Evolutionary conservation across 1,140 invertebrate species (phyloP), one percentile per base, ranked within the genome.

Genomic region (Nephila pilipes): DNA sequence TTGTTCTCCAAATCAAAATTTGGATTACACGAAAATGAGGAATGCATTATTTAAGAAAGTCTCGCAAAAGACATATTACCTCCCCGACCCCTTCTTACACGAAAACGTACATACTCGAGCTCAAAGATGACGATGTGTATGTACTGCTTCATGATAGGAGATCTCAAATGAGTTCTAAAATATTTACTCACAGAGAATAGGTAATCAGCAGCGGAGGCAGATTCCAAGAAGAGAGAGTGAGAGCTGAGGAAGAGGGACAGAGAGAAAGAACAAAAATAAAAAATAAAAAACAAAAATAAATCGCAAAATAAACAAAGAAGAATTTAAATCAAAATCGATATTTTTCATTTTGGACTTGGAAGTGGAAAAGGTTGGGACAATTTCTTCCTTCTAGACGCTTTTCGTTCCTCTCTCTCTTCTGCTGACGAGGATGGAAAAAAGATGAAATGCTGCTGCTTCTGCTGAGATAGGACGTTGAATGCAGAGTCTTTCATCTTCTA

Each of bases 261-360:
- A 65, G 63, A 14, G 32, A 38, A 36, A 25, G 54, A 58, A 46
- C 16, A 20, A 90, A 22, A 32, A 54, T 2, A 38, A 20, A 79
- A 16, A 79, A 32, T 18, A 12, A 79, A 36, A 60, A 60, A 87
- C 38, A 87, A 87, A 60, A 87, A 87, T 60, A 54, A 87, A 60
- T 87, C 65, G 20, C 12, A 80, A 80, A 90, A 79, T 90, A 90
- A 90, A 90, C 65, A 90, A 90, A 90, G 38, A 22, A 65, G 69
- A 80, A 90, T 60, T n/a, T 79, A 90, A 90, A 80, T 80, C 80
- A 90, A 90, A 90, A 90, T 90, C 88, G 69, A 90, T 90, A 90
- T 80, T 90, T 90, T 90, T 90, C 88, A 90, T 90, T 90, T 90
- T 90, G 88, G 55, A 90, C 69, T 90, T 80, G 65, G 22, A 80